These are phyloP conservation scores for Lysiphlebus fabarum DNA, from an alignment of 1,140 invertebrate genomes.

Conservation along the genomic window DNA sequence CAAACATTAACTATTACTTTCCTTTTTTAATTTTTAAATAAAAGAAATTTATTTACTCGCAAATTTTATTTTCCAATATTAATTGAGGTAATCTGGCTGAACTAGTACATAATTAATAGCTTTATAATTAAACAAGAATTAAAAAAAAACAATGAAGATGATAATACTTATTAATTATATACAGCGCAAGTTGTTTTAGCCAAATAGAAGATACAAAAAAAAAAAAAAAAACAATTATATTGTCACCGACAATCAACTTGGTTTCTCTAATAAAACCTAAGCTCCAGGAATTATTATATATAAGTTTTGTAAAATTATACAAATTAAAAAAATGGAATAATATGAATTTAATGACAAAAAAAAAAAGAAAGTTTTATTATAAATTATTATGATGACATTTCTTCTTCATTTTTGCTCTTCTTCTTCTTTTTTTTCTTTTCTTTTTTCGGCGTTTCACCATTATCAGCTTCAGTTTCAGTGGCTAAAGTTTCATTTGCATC, in stretches of 20 bases:
- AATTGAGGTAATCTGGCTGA: conserved; percentile 8
- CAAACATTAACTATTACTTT: no score
- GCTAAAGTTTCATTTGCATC: conserved; percentile 28
- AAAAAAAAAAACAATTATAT: no score
- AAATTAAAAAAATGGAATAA: conserved; percentile 1
- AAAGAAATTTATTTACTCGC: conserved; percentile 1
- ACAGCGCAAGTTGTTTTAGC: no score
- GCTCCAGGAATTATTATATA: no score
- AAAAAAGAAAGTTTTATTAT: conserved; percentile 7
- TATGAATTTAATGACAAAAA: background rate
- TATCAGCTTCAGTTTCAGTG: conserved; percentile 34
- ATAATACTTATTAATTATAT: no score
- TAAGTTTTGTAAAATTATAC: no score
- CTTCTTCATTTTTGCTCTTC: conserved; percentile 59
- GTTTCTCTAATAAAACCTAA: no score
- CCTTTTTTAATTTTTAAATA: background rate
- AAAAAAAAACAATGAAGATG: no score
- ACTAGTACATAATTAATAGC: background rate
- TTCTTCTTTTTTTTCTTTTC: conserved; percentile 76
- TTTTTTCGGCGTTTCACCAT: conserved; percentile 43
- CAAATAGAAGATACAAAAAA: no score
- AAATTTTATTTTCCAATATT: no score
- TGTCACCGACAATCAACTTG: no score
- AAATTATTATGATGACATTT: conserved; percentile 14
- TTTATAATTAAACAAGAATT: no score